Evolutionary conservation across 2,888 invertebrate genomes (phyloP).

Genomic region (Morpho helenor): DNA sequence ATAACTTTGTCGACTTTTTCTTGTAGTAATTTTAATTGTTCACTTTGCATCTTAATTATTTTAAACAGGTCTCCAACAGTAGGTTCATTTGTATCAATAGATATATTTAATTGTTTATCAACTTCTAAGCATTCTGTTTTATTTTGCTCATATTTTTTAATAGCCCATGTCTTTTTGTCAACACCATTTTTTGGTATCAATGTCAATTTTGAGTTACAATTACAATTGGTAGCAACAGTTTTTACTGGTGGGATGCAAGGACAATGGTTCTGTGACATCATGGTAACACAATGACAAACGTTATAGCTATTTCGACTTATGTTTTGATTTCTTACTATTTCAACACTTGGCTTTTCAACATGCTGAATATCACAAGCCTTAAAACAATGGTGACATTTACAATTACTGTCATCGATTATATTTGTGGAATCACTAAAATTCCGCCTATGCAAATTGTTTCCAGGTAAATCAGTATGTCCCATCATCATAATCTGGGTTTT

Average conservation of each 20-base stretch:
- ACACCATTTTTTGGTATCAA: slow-evolving; percentile 41
- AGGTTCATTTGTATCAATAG: slow-evolving; percentile 69
- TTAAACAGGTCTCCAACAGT: slow-evolving; percentile 80
- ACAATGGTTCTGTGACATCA: slow-evolving; percentile 16
- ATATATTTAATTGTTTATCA: slow-evolving; percentile 47
- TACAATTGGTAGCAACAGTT: slow-evolving; percentile 24
- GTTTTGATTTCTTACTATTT: slow-evolving; percentile 6
- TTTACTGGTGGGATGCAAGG: slow-evolving; percentile 19
- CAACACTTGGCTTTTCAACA: slow-evolving; percentile 1
- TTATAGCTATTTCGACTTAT: slow-evolving; percentile 13
- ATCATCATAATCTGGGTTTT: slow-evolving; percentile 45
- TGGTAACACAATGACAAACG: slow-evolving; percentile 14
- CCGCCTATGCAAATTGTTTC: slow-evolving; percentile 2
- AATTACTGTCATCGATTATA: slow-evolving; percentile 30
- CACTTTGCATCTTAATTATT: slow-evolving; percentile 83
- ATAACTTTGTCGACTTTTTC: slow-evolving; percentile 81
- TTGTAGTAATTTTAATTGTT: slow-evolving; percentile 82
- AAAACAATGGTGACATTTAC: slow-evolving; percentile 53
- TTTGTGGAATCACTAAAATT: slow-evolving; percentile 32
- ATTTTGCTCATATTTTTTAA: slow-evolving; percentile 56
- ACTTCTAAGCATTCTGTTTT: slow-evolving; percentile 44
- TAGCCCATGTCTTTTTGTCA: slow-evolving; percentile 57
- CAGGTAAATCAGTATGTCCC: slow-evolving; percentile 18
- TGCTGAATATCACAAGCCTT: slow-evolving; percentile 27
- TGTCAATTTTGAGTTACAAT: slow-evolving; percentile 25